phyloP scores from a whole-genome alignment of 1,140 invertebrate species.

The Bombus cullumanus region DNA sequence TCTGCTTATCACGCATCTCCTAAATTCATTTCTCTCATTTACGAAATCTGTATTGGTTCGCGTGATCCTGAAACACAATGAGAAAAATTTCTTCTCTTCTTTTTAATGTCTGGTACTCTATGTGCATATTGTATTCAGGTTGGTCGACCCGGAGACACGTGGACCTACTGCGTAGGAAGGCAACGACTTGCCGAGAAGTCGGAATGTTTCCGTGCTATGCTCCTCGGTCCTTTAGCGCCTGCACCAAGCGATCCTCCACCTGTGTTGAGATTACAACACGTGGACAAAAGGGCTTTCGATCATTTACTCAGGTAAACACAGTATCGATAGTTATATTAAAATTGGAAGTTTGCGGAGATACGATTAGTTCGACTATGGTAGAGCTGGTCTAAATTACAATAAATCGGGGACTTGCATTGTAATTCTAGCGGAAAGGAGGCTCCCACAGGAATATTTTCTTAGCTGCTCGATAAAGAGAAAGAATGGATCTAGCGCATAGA shows the following conservation, averaged over 20 bases:
- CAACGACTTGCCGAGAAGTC: constrained; percentile 73
- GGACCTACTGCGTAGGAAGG: constrained; percentile 76
- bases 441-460: too few species aligned
- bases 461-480: too few species aligned
- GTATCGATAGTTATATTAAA: not conserved
- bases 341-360: not conserved
- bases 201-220: constrained; percentile 84
- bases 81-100: not conserved
- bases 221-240: constrained; percentile 82
- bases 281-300: constrained; percentile 88
- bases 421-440: too few species aligned
- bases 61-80: not conserved
- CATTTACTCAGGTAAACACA: constrained; percentile 84
- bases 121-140: constrained; percentile 60
- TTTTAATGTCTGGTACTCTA: not conserved
- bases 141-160: constrained; percentile 77
- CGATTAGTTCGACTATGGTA: not conserved
- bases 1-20: too few species aligned
- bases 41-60: not conserved
- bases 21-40: not conserved
- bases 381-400: too few species aligned
- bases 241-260: constrained; percentile 73
- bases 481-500: too few species aligned
- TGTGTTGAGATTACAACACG: constrained; percentile 82
- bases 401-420: too few species aligned